Evolutionary conservation across 2,888 invertebrate genomes (phyloP).

Genomic region (Zaprionus obscuricornis): DNA sequence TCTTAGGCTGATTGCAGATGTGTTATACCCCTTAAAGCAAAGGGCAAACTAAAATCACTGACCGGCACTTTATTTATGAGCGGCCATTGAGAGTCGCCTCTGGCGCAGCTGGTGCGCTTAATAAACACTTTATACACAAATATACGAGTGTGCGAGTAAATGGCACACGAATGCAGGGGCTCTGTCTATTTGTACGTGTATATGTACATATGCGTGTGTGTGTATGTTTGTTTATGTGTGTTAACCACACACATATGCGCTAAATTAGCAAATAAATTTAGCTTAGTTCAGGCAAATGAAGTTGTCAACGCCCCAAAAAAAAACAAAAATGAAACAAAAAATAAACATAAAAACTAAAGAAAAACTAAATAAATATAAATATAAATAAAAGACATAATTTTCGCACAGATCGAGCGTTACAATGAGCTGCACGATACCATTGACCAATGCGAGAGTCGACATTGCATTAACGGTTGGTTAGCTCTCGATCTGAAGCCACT

Average conservation of each 20-base stretch:
- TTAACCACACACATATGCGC: slow-evolving; percentile 46
- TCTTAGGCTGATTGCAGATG: not conserved
- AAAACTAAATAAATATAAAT: not conserved
- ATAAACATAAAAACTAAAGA: too few species aligned
- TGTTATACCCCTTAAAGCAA: slow-evolving; percentile 12
- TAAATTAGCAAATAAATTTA: slow-evolving; percentile 74
- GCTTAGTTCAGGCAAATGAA: slow-evolving; percentile 48
- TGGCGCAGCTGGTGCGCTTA: slow-evolving; percentile 71
- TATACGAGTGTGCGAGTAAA: not conserved
- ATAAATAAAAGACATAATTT: too few species aligned
- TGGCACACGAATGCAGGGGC: too few species aligned
- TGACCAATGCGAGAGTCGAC: slow-evolving; percentile 84
- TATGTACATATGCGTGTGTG: slow-evolving; percentile 23
- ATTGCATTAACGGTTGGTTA: slow-evolving; percentile 90
- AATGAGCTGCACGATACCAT: slow-evolving; percentile 79
- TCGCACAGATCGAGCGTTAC: slow-evolving; percentile 81
- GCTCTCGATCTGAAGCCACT: slow-evolving; percentile 90
- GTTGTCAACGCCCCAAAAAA: slow-evolving; percentile 56
- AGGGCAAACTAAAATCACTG: slow-evolving; percentile 66
- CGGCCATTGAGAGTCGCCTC: slow-evolving; percentile 67
- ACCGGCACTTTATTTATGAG: slow-evolving; percentile 75
- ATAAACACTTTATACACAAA: slow-evolving; percentile 48
- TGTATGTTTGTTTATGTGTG: too few species aligned
- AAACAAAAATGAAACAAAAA: too few species aligned
- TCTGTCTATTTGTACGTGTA: slow-evolving; percentile 22